These are phyloP conservation scores for Eonycteris spelaea DNA, from an alignment of 2,113 vertebrate genomes.

Conservation along the genomic window DNA sequence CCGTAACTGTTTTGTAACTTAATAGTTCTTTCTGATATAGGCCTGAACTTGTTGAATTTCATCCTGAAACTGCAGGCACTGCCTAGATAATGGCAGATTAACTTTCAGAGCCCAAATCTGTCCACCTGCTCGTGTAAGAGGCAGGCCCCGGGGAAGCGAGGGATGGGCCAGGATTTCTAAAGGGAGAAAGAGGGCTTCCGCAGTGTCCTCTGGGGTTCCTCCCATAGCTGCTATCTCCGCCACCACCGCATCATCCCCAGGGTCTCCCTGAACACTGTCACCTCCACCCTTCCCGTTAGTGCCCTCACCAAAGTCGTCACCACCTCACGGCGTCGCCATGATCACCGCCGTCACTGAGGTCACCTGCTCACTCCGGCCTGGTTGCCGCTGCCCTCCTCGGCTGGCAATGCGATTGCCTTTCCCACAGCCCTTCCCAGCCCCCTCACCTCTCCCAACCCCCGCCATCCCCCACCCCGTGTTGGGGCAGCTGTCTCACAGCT, in stretches of 20 bases:
- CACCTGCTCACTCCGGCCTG: neutral
- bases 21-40: neutral
- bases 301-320: neutral
- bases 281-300: neutral
- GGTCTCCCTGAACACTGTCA: neutral
- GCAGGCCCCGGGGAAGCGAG: neutral
- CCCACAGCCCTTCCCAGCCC: neutral
- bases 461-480: too few species aligned
- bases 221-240: neutral
- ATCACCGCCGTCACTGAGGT: neutral
- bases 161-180: too few species aligned
- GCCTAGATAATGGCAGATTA: neutral
- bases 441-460: too few species aligned
- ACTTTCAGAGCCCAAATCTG: neutral
- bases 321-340: neutral
- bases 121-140: neutral
- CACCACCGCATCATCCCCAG: neutral
- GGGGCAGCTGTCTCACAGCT: neutral
- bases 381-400: fast-evolving
- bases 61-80: neutral
- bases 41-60: neutral
- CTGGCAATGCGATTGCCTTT: neutral
- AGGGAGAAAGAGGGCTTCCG: neutral
- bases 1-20: too few species aligned
- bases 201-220: neutral